These are phyloP conservation scores for Halcyon senegalensis DNA, from an alignment of 2,113 vertebrate genomes.

Conservation along the genomic window DNA sequence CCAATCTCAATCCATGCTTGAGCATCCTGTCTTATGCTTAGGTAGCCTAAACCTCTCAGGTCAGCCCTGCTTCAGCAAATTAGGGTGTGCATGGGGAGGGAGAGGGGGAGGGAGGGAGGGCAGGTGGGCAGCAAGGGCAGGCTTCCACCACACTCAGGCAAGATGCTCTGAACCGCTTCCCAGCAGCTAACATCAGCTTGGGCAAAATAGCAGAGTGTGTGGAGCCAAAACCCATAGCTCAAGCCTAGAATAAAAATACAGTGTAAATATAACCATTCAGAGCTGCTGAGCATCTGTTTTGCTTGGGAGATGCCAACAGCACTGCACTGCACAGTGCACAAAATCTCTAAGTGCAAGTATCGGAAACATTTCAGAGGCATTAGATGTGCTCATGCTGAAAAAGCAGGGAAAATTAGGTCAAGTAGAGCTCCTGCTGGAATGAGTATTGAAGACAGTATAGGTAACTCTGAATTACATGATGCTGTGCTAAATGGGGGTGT, in stretches of 20 bases:
- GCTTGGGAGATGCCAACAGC: not conserved
- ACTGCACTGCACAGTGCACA: not conserved
- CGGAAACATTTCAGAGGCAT: slow-evolving; percentile 32
- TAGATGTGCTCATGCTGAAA: not conserved
- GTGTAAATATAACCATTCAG: slow-evolving; percentile 1
- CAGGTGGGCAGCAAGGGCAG: not conserved
- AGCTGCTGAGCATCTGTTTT: slow-evolving; percentile 10
- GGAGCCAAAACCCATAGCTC: not conserved
- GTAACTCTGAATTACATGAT: not conserved
- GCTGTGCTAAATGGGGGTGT: not conserved
- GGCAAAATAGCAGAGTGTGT: not conserved
- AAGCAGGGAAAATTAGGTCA: slow-evolving; percentile 35
- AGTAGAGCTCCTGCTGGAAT: not conserved
- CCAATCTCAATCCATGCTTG: not conserved
- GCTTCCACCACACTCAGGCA: not conserved
- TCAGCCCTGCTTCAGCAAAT: not conserved
- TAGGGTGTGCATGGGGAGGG: not conserved
- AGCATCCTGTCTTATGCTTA: not conserved
- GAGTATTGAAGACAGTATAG: not conserved
- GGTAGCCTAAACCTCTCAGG: not conserved
- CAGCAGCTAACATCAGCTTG: not conserved
- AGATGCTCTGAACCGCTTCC: not conserved
- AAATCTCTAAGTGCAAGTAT: slow-evolving; percentile 1
- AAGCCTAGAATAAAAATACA: not conserved
- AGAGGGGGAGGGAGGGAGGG: not conserved